Evolutionary conservation across 2,797 vertebrate genomes (phyloP).

Genomic region (Centroberyx gerrardi): DNA sequence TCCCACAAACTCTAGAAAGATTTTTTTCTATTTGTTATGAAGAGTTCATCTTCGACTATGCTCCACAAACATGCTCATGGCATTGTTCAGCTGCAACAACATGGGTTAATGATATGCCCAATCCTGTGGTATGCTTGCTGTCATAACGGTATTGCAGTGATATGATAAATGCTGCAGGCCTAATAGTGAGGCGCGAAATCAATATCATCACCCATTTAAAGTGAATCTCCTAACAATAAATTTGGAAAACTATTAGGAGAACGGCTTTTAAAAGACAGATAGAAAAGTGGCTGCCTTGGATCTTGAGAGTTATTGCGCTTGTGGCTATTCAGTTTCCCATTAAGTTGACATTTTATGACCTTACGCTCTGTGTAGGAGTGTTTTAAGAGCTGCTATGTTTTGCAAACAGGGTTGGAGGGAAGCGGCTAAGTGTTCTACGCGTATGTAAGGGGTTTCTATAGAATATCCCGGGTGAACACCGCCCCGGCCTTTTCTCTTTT

Average conservation of each 20-base stretch:
- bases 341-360: slow-evolving; percentile 50
- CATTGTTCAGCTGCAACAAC: no score
- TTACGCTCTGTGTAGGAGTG: slow-evolving; percentile 1
- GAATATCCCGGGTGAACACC: background rate
- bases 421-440: background rate
- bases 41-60: no score
- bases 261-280: background rate
- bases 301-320: slow-evolving; percentile 16
- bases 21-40: no score
- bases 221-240: background rate
- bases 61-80: no score
- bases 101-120: background rate
- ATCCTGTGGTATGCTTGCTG: background rate
- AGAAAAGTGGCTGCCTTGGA: background rate
- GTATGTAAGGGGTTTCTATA: background rate
- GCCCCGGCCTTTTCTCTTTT: slow-evolving; percentile 10
- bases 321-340: slow-evolving; percentile 30
- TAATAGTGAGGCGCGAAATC: background rate
- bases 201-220: background rate
- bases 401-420: background rate
- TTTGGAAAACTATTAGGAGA: background rate
- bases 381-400: slow-evolving; percentile 22
- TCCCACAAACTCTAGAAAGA: no score
- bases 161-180: background rate
- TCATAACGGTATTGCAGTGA: background rate